Base-by-base conservation (phyloP, 1,140 invertebrate genomes). In the Drosophila kurseongensis region DNA sequence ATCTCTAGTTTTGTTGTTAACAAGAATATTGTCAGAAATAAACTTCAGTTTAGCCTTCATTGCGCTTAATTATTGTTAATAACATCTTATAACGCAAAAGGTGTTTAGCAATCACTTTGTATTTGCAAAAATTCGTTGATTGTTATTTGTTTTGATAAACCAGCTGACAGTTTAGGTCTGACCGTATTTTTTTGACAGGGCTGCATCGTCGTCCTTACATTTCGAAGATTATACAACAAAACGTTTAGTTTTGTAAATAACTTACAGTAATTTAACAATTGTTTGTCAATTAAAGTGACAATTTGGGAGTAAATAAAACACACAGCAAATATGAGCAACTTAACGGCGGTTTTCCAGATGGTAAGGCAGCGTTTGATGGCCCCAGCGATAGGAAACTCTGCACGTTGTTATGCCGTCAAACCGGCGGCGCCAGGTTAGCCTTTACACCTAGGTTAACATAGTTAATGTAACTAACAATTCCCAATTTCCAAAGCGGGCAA, bases 331-430 rank as follows among this genome's bases (percentile, higher is more conserved):
- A 80, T 90, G 75, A 78, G 54, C 44, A 80, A 47, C 27, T 51
- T 91, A 6, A 44, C 62, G 14, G 1, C 60, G 16, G 65, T 65
- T 5, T 56, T 91, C 1, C 54, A 51, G 40, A 14, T 82, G 44
- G 36, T 85, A 8, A 75, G 73, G 32, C 80, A 83, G 56, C 83
- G 79, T 7, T 27, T 88, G 13, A 61, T 69, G 10, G 27, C 42
- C 5, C 44, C 80, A 14, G 14, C 67, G 27, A 38, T 71, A 48
- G 29, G 68, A 40, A 60, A 65, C 52, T 41, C 65, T 3, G 16
- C 54, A 29, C 78, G 89, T n/a, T 72, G 32, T 12, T 91, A 81
- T 81, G 86, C 83, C 18, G 84, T 51, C 2, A 91, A 91, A 32
- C 90, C 90, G 27, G 77, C 58, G 8, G 75, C 85, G 0, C 27